Evolutionary conservation across 2,888 invertebrate genomes (phyloP), one percentile per base, ranked within the genome.

Genomic region (Athalia rosae): DNA sequence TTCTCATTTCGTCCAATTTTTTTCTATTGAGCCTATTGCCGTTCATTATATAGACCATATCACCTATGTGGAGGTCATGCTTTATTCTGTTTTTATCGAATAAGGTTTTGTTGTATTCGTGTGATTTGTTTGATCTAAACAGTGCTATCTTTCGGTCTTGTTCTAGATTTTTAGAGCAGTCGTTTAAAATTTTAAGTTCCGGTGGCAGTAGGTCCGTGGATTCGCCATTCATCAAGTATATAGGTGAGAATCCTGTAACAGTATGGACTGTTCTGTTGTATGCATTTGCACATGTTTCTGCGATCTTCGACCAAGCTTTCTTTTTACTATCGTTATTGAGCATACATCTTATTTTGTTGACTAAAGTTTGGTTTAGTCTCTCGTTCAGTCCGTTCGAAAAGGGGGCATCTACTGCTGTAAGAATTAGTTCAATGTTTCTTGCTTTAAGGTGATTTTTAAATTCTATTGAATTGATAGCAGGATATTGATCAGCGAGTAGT

Each of bases 301-400:
- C 77, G 28, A 67, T 66, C 45, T 28, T 77, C 64, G 67, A 64
- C 77, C 77, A 77, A 45, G 67, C 77, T 15, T 48, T 47, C 64
- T 67, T 77, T 15, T 77, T 67, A 47, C 59, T 59, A 15, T 58
- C 47, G 3, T 59, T 58, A 9, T 77, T 58, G 53, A 77, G 50
- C 64, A 13, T 59, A 47, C 77, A 67, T 67, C 67, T 56, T 45
- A 77, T 77, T 77, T 56, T 67, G 64, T 77, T 67, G 4, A 48
- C 48, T 15, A 64, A 11, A 8, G 64, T 64, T 64, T 64, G 64
- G 6, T 64, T 64, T n/a, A 64, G 61, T 62, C 79, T 76, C 69
- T 82, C 81, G 61, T 82, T 82, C 41, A 83, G 73, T 11, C 82
- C 78, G 64, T 83, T 81, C 53, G 81, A 81, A 5, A 80, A 78